These are phyloP conservation scores for Rhagonycha fulva DNA, from an alignment of 2,888 invertebrate genomes.

Conservation along the genomic window DNA sequence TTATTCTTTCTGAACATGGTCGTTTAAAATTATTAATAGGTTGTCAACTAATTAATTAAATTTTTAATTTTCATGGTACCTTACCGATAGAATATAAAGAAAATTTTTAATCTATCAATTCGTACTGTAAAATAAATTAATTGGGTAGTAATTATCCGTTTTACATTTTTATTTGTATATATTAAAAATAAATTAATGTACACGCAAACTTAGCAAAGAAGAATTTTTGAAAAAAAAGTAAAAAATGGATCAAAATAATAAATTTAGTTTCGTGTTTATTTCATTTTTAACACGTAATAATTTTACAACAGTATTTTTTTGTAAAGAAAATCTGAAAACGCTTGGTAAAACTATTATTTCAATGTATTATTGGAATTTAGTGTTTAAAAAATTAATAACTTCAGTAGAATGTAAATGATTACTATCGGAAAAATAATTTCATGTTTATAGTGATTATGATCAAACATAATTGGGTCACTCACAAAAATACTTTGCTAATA, in stretches of 20 bases:
- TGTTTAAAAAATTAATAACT: too few species aligned
- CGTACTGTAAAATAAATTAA: background rate
- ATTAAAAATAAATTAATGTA: background rate
- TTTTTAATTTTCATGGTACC: background rate
- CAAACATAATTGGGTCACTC: too few species aligned
- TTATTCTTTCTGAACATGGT: background rate
- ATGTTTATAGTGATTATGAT: too few species aligned
- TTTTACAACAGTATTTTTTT: too few species aligned
- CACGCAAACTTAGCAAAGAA: background rate
- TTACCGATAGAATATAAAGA: background rate
- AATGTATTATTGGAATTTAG: too few species aligned
- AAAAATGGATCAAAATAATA: background rate
- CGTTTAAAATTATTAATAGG: background rate
- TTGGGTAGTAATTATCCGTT: background rate
- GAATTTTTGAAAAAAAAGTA: background rate
- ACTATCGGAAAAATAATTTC: too few species aligned
- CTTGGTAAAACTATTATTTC: too few species aligned
- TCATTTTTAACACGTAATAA: background rate
- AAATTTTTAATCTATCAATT: background rate
- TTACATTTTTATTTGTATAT: background rate
- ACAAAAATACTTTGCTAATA: too few species aligned
- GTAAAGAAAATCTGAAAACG: too few species aligned
- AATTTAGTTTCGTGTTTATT: background rate
- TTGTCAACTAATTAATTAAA: background rate
- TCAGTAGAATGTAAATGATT: too few species aligned